Base-by-base conservation (phyloP, 1,140 invertebrate genomes). In the Brachionus calyciflorus region DNA sequence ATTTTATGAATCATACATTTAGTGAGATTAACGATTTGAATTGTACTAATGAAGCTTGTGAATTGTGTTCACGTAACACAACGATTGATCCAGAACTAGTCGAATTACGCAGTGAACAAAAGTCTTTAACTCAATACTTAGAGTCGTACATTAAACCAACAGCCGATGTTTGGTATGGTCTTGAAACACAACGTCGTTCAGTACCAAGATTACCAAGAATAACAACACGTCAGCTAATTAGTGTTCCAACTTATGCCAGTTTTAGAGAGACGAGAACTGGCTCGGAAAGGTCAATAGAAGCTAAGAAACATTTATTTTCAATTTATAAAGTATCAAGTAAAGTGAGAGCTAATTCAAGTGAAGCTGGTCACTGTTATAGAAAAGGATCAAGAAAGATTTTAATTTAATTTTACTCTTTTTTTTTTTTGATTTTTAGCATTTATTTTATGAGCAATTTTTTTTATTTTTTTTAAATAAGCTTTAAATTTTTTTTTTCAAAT, bases 1-100 rank as follows among this genome's bases (percentile, higher is more conserved):
- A 80, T 17, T 83, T 83, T 77, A 81, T 85, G 81, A 44, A 79
- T 7, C 81, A 82, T 78, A 48, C 44, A 17, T 41, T 73, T 26
- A 40, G 46, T 41, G 51, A 51, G 14, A 5, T 51, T 7, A 19
- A 21, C 10, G 69, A 41, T 37, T 41, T 28, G 26, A 55, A 41
- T 24, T 73, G 69, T 73, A 6, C 46, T 10, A 37, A 51, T 37
- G 17, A 24, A 19, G 17, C 44, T 19, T 73, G 69, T 51, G 46
- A 73, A 51, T 37, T 51, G 28, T 73, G 69, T 26, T 49, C 69
- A 10, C 10, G 28, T 26, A 46, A 73, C 30, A 7, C 37, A 21
- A 21, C n/a, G n/a, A 73, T 73, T 26, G 69, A 73, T 12, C 46
- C 65, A 21, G 55, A 60, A 60, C 24, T 70, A 19, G 28, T 46